phyloP scores from a whole-genome alignment of 1,140 invertebrate genomes.

The Manduca sexta region DNA sequence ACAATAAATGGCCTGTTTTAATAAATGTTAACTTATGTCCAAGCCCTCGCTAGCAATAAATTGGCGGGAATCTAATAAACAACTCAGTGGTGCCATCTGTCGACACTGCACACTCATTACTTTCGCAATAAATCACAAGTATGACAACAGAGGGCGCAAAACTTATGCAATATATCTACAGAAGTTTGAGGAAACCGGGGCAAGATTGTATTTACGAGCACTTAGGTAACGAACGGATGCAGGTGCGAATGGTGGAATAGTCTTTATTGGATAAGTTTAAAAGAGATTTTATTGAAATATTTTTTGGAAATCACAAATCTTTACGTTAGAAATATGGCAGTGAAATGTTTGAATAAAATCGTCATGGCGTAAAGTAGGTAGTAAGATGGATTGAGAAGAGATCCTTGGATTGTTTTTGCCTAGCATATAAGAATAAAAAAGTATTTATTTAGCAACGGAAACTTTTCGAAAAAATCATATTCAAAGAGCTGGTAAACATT shows the following conservation, averaged over 20 bases:
- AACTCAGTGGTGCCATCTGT: slow-evolving; percentile 59
- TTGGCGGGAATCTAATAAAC: slow-evolving; percentile 49
- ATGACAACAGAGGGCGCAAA: slow-evolving; percentile 52
- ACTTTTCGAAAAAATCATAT: no score
- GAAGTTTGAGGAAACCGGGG: slow-evolving; percentile 19
- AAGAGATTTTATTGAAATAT: neutral
- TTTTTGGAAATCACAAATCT: no score
- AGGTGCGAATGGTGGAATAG: slow-evolving; percentile 5
- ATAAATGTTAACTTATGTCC: neutral
- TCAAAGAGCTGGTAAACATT: no score
- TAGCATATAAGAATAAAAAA: no score
- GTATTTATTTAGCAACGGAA: no score
- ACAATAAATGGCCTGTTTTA: neutral
- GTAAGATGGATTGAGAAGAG: no score
- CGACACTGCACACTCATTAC: slow-evolving; percentile 44
- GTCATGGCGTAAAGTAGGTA: no score
- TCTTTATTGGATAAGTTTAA: neutral
- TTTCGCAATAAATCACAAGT: slow-evolving; percentile 47
- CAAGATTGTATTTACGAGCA: slow-evolving; percentile 52
- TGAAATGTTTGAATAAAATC: no score
- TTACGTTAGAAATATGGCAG: no score
- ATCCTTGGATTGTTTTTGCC: no score
- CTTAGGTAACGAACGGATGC: slow-evolving; percentile 11
- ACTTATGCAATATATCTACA: slow-evolving; percentile 50
- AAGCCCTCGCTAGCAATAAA: slow-evolving; percentile 37